These are phyloP conservation scores for Alviniconcha strummeri DNA, from an alignment of 2,888 invertebrate genomes.

Conservation along the genomic window DNA sequence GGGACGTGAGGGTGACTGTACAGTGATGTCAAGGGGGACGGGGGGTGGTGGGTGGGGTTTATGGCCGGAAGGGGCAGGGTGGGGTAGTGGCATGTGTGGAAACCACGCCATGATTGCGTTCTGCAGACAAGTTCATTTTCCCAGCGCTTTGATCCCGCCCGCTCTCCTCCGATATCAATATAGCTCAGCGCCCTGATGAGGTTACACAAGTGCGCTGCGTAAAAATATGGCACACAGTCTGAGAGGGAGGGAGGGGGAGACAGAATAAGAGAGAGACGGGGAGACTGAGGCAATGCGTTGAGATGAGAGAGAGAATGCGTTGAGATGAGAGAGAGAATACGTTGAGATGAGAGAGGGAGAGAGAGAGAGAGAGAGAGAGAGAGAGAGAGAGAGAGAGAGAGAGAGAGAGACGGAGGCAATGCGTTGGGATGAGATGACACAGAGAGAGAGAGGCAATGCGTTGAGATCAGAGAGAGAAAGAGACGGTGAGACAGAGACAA, in stretches of 20 bases:
- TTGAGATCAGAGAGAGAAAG: not conserved
- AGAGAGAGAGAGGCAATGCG: not conserved
- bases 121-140: no score
- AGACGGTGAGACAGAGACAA: not conserved
- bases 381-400: not conserved
- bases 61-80: not conserved
- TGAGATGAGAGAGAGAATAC: not conserved
- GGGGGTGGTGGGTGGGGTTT: not conserved
- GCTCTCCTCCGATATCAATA: no score
- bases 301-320: not conserved
- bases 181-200: no score
- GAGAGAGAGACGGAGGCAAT: not conserved
- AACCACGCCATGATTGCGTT: no score
- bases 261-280: not conserved
- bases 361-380: slow-evolving; percentile 19
- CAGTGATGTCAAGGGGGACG: no score
- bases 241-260: slow-evolving; percentile 23
- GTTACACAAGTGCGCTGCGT: no score
- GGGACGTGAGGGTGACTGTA: no score
- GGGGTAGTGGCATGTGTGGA: not conserved
- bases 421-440: not conserved
- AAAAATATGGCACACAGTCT: no score
- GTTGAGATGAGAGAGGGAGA: not conserved
- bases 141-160: no score
- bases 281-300: not conserved